Percentiles rank a stretch among this genome's conserved stretches.
Evolutionary conservation across 2,113 vertebrate genomes (phyloP).

Genomic region (Dascyllus trimaculatus): DNA sequence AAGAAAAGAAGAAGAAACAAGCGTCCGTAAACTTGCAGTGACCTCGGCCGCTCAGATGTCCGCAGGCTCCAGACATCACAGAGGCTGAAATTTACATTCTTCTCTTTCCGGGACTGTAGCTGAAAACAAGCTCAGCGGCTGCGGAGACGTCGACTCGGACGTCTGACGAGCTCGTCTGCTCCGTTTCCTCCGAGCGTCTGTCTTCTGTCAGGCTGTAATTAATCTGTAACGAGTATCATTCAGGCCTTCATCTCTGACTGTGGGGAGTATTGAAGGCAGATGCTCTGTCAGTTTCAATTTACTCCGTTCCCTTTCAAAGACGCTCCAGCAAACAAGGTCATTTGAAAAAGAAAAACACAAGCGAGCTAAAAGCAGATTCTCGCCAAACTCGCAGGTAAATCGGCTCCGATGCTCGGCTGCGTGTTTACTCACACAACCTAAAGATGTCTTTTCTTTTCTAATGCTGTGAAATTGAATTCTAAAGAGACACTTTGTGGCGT

Average conservation of each 20-base stretch:
- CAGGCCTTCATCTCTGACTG: conserved; percentile 49
- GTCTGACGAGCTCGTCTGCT: conserved; percentile 30
- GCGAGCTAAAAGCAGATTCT: neutral
- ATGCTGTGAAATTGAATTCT: conserved; percentile 57
- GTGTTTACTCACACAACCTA: conserved; percentile 19
- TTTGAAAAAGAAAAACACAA: conserved; percentile 19
- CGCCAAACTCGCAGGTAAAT: conserved; percentile 2
- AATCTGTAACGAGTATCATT: conserved; percentile 60
- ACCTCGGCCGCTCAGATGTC: conserved; percentile 21
- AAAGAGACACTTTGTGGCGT: conserved; percentile 12
- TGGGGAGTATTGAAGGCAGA: conserved; percentile 42
- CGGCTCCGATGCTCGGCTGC: conserved; percentile 2
- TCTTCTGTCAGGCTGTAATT: conserved; percentile 66
- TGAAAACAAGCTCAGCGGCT: conserved; percentile 22
- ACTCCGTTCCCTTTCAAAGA: conserved; percentile 3
- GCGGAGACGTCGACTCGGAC: conserved; percentile 21
- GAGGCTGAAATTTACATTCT: conserved; percentile 2
- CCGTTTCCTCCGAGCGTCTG: conserved; percentile 40
- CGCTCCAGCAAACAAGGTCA: conserved; percentile 46
- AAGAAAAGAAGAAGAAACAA: conserved; percentile 13
- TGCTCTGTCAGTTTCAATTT: conserved; percentile 63
- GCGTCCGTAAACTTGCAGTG: conserved; percentile 19
- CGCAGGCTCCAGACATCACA: conserved; percentile 13
- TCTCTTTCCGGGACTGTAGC: neutral
- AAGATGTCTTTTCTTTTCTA: conserved; percentile 37